A percentile compares a stretch with the other conserved stretches of the same genome.
Conservation (phyloP, 2,113 vertebrate genomes). For the Gallinago undulata region DNA sequence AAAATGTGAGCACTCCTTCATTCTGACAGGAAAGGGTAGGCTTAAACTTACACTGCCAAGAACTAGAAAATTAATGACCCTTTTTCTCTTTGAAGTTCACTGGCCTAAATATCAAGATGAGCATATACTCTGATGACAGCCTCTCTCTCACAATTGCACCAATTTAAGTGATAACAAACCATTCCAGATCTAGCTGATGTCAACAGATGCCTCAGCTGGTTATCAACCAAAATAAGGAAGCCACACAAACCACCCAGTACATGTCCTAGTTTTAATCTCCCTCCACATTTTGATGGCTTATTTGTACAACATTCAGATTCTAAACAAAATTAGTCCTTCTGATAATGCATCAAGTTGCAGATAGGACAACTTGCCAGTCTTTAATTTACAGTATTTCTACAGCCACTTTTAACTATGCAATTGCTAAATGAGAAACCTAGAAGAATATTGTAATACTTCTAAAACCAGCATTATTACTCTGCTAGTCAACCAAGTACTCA, state of each 20-base stretch:
- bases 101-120: constrained; percentile 8
- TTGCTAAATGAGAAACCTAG: neutral
- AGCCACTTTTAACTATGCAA: neutral
- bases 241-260: neutral
- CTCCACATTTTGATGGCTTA: neutral
- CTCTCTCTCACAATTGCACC: neutral
- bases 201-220: neutral
- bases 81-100: constrained; percentile 10
- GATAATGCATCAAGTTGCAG: neutral
- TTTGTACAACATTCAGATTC: neutral
- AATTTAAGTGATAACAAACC: neutral
- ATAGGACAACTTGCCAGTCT: neutral
- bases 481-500: neutral
- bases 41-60: neutral
- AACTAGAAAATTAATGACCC: constrained; percentile 16
- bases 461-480: neutral
- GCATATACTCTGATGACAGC: neutral
- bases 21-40: neutral
- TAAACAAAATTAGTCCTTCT: neutral
- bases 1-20: neutral
- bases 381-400: neutral
- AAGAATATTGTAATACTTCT: neutral
- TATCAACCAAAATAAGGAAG: neutral
- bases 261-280: neutral
- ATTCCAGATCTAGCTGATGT: neutral